Evolutionary conservation across 2,888 invertebrate species (phyloP), one percentile per base, ranked within the genome.

Genomic region (Limnephilus auricula): DNA sequence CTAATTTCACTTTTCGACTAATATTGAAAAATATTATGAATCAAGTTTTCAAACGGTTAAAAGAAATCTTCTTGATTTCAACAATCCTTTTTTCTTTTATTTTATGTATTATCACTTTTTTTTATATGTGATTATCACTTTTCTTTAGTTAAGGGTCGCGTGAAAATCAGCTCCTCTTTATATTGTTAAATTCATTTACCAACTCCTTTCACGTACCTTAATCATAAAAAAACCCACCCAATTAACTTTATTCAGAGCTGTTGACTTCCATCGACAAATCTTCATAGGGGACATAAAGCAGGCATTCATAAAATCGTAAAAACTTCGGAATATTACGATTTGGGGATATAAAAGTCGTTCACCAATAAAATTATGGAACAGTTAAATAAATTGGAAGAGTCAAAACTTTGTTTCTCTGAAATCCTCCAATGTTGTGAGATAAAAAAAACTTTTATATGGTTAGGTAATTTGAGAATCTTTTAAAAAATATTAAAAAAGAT

Each of bases 261-360:
- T 80, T 80, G 31, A 80, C 80, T 80, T 30, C 32, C 3, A 32
- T 32, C 32, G 31, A 32, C 30, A 32, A 80, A 32, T 32, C 80
- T 80, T 80, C 32, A 80, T 18, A 80, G 32, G 32, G 32, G 18
- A 31, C 80, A 32, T 80, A 80, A 80, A 80, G 32, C 80, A 80
- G 31, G 32, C 80, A 80, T 80, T 80, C 65, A 65, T 9, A n/a
- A 30, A 85, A 85, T 15, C 45, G 40, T 40, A 85, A 85, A 82
- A 85, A 85, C 85, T 40, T 40, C 30, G 13, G 40, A 30, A 40
- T 40, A 40, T 85, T 40, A 85, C n/a, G 40, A 85, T 85, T 85
- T 85, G 6, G 37, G 12, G 45, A n/a, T 30, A 85, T 40, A 40
- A 40, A 84, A 85, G 40, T 85, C 85, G 30, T 85, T 85, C 85